These are phyloP conservation scores for Anthoscopus minutus DNA, from an alignment of 2,113 vertebrate species.

Conservation along the genomic window DNA sequence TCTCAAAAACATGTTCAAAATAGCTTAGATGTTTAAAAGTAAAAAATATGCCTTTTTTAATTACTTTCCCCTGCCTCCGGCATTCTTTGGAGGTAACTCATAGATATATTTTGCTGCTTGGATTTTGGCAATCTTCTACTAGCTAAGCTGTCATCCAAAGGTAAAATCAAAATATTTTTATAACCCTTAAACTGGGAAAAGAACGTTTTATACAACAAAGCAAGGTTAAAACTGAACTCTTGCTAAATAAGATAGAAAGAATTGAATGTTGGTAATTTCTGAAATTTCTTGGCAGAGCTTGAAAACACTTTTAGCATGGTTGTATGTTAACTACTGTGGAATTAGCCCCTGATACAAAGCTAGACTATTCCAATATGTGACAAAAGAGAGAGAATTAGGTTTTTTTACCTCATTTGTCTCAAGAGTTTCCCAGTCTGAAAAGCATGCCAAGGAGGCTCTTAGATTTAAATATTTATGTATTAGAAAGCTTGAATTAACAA, in stretches of 20 bases:
- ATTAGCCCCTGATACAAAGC: neutral
- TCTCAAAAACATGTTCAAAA: neutral
- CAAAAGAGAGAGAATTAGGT: neutral
- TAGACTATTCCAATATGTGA: neutral
- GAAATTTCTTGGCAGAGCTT: neutral
- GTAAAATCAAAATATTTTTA: conserved; percentile 2
- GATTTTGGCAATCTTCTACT: neutral
- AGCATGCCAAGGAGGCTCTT: neutral
- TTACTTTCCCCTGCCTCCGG: neutral
- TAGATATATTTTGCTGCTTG: neutral
- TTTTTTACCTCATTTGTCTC: neutral
- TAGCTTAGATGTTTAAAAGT: neutral
- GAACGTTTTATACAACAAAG: neutral
- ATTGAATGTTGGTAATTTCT: neutral
- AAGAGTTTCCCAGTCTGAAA: neutral
- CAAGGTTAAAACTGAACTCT: neutral
- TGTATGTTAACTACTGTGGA: neutral
- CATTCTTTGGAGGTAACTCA: conserved; percentile 10
- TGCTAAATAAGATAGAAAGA: neutral
- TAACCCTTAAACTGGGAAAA: neutral
- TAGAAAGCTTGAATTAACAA: neutral
- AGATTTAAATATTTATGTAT: neutral
- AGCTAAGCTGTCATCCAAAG: neutral
- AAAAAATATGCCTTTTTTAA: neutral
- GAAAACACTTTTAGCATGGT: neutral